A percentile compares a stretch with the other conserved stretches of the same genome.
These are phyloP conservation scores for Panopea generosa DNA, from an alignment of 2,888 invertebrate genomes.

Conservation along the genomic window DNA sequence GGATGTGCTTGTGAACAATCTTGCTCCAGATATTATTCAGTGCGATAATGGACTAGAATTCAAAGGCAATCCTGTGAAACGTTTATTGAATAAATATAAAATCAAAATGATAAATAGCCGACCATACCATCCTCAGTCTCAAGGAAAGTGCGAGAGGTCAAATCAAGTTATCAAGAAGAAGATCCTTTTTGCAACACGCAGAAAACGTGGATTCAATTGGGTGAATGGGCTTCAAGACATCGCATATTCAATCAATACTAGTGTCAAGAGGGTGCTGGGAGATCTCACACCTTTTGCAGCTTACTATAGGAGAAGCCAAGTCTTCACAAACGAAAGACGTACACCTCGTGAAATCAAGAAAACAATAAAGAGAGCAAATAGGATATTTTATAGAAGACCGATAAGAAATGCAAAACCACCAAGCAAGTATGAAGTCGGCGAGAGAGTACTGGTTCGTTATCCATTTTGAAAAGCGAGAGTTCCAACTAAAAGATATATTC, in stretches of 20 bases:
- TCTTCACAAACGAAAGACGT: no score
- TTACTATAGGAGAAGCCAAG: no score
- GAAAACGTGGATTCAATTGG: conserved; percentile 20
- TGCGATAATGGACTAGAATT: conserved; percentile 23
- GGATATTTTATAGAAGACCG: no score
- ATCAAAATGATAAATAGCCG: conserved; percentile 19
- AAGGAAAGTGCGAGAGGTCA: conserved; percentile 25
- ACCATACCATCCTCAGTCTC: conserved; percentile 23
- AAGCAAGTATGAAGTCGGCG: no score
- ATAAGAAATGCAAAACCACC: no score
- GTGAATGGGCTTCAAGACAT: not conserved
- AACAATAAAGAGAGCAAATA: no score
- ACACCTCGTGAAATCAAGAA: no score
- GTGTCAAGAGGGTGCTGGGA: no score
- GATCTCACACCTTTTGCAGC: no score
- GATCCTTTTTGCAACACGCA: conserved; percentile 5
- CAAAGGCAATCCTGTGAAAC: conserved; percentile 2
- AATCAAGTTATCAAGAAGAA: conserved; percentile 9
- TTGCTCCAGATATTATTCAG: conserved; percentile 14
- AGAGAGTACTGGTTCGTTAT: no score
- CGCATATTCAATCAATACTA: conserved; percentile 6
- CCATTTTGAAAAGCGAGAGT: conserved; percentile 20
- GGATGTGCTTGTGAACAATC: conserved; percentile 6
- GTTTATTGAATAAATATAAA: not conserved
- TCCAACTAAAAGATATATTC: conserved; percentile 12